phyloP scores from a whole-genome alignment of 2,113 vertebrate species.

The Sander lucioperca region DNA sequence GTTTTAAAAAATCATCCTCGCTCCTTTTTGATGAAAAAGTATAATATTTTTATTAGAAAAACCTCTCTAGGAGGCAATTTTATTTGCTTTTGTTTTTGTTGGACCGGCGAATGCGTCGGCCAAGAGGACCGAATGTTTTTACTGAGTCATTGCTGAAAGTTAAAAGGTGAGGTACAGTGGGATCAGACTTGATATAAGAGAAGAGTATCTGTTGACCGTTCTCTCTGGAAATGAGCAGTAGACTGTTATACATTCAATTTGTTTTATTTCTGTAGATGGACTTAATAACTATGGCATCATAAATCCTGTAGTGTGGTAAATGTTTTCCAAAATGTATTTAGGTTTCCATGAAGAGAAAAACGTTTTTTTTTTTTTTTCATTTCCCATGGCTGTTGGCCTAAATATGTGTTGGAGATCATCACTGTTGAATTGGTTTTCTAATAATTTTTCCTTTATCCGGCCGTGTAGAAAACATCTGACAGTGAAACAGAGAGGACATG shows the following conservation, averaged over 20 bases:
- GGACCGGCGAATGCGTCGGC: background rate
- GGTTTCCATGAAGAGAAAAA: background rate
- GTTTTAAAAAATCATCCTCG: background rate
- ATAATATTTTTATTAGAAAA: background rate
- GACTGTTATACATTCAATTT: background rate
- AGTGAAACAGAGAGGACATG: background rate
- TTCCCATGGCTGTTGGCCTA: background rate
- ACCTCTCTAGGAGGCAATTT: background rate
- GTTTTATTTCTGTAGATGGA: background rate
- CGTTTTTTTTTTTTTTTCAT: background rate
- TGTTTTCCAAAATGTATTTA: background rate
- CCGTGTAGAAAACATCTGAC: background rate
- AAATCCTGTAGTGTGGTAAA: background rate
- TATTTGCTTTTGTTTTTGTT: background rate
- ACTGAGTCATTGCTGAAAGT: background rate
- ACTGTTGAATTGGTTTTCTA: background rate
- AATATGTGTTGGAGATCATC: background rate
- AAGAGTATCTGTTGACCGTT: background rate
- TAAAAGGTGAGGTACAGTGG: background rate
- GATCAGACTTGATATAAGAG: background rate
- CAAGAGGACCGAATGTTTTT: constrained; percentile 8
- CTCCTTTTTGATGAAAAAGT: constrained; percentile 2
- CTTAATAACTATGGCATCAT: background rate
- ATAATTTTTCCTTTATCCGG: background rate
- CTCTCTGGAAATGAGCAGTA: background rate